These are phyloP conservation scores for Glyptemys insculpta DNA, from an alignment of 2,797 vertebrate species.

Conservation along the genomic window DNA sequence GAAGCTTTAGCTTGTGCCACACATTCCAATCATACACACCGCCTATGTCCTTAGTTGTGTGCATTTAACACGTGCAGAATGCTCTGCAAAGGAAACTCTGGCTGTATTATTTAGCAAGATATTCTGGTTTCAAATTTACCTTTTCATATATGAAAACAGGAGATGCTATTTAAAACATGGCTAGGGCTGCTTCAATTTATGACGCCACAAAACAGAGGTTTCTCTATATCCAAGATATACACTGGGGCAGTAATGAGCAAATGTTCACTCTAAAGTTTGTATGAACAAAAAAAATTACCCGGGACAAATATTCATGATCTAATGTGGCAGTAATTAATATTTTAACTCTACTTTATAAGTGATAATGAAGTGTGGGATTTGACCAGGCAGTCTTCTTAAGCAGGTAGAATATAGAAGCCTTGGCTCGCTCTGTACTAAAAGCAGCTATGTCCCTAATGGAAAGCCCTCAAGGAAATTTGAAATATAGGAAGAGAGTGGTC, in stretches of 20 bases:
- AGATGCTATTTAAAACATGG: accelerated
- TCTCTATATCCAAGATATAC: accelerated
- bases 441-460: background rate
- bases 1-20: background rate
- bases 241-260: accelerated
- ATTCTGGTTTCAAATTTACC: background rate
- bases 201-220: background rate
- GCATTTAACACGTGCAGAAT: accelerated
- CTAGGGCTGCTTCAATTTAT: background rate
- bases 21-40: accelerated
- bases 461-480: background rate
- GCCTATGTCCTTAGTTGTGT: accelerated
- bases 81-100: background rate
- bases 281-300: background rate
- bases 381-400: background rate
- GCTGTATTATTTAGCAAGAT: background rate
- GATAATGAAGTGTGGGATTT: background rate
- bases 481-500: background rate
- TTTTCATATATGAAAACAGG: accelerated
- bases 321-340: background rate
- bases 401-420: background rate
- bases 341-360: background rate
- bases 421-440: background rate
- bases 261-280: background rate
- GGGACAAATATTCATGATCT: background rate